A percentile compares a stretch with the other conserved stretches of the same genome.
Conservation (phyloP, 2,888 invertebrate species). For the Bruchidius siliquastri region DNA sequence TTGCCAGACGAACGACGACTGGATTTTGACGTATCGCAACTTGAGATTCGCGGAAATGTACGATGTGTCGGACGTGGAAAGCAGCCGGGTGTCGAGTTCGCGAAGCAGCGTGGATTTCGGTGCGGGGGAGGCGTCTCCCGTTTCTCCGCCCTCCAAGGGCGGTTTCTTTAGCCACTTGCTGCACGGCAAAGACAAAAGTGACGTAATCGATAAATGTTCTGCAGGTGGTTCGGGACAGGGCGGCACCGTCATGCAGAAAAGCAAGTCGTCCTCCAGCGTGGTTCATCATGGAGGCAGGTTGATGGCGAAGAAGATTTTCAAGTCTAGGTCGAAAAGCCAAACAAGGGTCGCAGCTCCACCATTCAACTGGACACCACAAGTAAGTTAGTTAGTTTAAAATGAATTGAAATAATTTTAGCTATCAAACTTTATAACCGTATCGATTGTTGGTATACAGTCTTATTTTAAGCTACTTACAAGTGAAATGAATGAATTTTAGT, state of each 20-base stretch:
- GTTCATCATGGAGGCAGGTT: conserved; percentile 66
- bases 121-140: conserved; percentile 44
- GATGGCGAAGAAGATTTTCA: conserved; percentile 81
- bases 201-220: conserved; percentile 32
- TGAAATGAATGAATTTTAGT: no score
- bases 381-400: no score
- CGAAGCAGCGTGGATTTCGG: conserved; percentile 53
- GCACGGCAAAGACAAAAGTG: conserved; percentile 50
- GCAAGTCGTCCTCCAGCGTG: conserved; percentile 83
- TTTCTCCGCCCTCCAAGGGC: conserved; percentile 49
- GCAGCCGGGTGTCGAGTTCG: conserved; percentile 52
- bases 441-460: no score
- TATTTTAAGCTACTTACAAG: no score
- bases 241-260: conserved; percentile 79
- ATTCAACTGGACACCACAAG: conserved; percentile 81
- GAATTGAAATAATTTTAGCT: no score
- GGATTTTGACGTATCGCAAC: conserved; percentile 60
- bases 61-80: conserved; percentile 40
- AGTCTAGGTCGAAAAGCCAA: conserved; percentile 78
- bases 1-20: conserved; percentile 72
- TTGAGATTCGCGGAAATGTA: conserved; percentile 46
- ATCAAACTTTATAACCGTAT: no score
- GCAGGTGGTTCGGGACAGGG: conserved; percentile 37
- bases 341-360: conserved; percentile 58
- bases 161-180: conserved; percentile 62